These are phyloP conservation scores for Cephus nigrinus DNA, from an alignment of 2,888 invertebrate species.

Conservation along the genomic window DNA sequence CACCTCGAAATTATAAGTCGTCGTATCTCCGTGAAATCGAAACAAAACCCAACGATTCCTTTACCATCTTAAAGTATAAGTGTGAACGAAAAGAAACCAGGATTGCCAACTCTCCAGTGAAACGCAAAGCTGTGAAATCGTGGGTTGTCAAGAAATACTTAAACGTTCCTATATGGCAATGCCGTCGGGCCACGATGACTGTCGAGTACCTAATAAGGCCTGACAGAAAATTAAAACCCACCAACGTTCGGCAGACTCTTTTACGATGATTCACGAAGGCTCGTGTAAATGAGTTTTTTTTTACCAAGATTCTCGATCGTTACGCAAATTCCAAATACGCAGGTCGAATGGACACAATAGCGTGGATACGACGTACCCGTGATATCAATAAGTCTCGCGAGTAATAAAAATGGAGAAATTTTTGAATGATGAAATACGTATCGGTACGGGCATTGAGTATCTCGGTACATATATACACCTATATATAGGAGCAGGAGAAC, in stretches of 20 bases:
- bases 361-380: background rate
- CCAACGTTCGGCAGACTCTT: background rate
- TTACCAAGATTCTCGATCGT: background rate
- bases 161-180: background rate
- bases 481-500: background rate
- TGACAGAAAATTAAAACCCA: background rate
- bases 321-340: background rate
- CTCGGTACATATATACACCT: background rate
- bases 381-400: background rate
- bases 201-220: background rate
- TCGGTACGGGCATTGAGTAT: background rate
- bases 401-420: background rate
- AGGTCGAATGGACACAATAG: background rate
- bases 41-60: background rate
- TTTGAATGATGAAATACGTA: background rate
- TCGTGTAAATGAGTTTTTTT: background rate
- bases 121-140: background rate
- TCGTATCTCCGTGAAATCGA: background rate
- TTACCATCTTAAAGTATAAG: background rate
- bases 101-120: background rate
- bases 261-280: background rate
- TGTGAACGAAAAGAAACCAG: background rate
- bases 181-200: background rate
- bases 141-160: background rate
- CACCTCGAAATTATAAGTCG: background rate